phyloP scores from a whole-genome alignment of 2,113 vertebrate species.

The Strix aluco region DNA sequence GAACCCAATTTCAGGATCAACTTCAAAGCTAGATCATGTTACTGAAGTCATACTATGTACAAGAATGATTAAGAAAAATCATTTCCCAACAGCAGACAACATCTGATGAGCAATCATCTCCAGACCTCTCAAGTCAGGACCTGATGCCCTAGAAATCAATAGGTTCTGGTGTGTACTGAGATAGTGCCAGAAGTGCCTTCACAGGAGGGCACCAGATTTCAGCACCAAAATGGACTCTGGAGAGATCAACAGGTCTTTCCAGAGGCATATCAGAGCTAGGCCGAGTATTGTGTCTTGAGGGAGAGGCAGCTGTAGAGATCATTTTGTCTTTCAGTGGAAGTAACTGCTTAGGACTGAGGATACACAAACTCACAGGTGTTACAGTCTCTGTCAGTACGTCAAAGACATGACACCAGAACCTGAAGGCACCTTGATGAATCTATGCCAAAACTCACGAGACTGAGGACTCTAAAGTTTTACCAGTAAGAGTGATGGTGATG shows the following conservation, averaged over 20 bases:
- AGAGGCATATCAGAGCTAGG: not conserved
- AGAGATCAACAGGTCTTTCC: not conserved
- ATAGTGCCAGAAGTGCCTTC: not conserved
- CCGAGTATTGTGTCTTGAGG: accelerated
- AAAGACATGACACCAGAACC: not conserved
- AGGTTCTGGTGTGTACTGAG: not conserved
- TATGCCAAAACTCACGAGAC: not conserved
- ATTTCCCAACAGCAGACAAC: not conserved
- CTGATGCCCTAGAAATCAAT: not conserved
- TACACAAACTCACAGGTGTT: not conserved
- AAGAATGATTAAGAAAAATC: not conserved
- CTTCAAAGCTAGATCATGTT: not conserved
- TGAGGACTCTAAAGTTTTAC: not conserved
- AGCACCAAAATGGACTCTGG: not conserved
- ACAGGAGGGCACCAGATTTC: not conserved
- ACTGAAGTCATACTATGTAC: not conserved
- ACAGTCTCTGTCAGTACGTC: not conserved
- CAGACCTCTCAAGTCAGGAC: not conserved
- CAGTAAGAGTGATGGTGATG: not conserved
- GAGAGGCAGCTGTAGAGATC: not conserved
- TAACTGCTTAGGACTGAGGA: not conserved
- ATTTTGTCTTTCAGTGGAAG: not conserved
- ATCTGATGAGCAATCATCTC: not conserved
- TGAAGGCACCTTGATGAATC: not conserved
- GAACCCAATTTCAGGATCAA: not conserved